phyloP scores from a whole-genome alignment of 2,113 vertebrate species.

The Entomyzon cyanotis region DNA sequence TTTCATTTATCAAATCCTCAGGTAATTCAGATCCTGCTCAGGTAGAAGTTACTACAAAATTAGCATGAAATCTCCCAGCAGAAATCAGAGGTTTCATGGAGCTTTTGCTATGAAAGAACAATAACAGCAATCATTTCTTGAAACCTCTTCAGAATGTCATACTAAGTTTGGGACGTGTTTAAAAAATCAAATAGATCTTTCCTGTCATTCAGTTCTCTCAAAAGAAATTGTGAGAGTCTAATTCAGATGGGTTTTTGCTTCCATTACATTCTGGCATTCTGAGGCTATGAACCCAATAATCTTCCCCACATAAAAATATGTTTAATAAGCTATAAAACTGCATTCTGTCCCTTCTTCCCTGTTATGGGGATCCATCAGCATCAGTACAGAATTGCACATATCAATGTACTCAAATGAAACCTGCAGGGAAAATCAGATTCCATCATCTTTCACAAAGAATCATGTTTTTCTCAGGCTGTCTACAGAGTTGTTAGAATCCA shows the following conservation, averaged over 20 bases:
- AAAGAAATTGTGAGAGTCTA: not conserved
- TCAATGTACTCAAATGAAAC: not conserved
- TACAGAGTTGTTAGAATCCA: not conserved
- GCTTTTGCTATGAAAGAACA: not conserved
- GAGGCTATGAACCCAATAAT: not conserved
- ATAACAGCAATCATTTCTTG: not conserved
- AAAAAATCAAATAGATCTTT: not conserved
- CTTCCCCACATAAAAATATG: not conserved
- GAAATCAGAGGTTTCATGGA: slow-evolving; percentile 28
- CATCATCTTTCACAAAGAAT: not conserved
- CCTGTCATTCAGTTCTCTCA: not conserved
- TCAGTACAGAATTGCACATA: not conserved
- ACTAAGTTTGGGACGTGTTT: not conserved
- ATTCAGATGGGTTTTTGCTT: not conserved
- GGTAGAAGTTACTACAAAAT: not conserved
- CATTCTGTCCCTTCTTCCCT: not conserved
- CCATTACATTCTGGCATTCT: not conserved
- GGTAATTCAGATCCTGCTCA: not conserved
- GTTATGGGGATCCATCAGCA: not conserved
- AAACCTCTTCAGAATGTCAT: not conserved
- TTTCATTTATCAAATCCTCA: not conserved
- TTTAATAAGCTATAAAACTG: not conserved
- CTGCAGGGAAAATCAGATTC: not conserved
- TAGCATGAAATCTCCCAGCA: not conserved
- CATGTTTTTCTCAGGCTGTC: not conserved